Conservation (phyloP, 2,797 vertebrate species). For the Benthosema pterotum region DNA sequence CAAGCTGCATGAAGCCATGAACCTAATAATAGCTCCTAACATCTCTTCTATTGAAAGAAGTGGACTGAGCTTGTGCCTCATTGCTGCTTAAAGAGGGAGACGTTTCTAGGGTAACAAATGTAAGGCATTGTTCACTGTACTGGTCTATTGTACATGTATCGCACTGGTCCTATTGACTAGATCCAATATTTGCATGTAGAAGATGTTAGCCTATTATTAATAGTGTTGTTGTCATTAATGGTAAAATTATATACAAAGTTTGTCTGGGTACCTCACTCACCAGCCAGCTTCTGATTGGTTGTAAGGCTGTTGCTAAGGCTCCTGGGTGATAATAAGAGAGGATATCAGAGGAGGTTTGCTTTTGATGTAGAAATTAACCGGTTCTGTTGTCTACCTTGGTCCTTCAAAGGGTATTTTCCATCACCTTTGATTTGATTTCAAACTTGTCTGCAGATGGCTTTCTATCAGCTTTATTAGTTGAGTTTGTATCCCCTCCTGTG, state of each 20-base stretch:
- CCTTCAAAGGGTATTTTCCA: constrained; percentile 7
- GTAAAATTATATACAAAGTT: constrained; percentile 28
- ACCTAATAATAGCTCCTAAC: constrained; percentile 63
- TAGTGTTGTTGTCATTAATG: not conserved
- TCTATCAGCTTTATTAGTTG: not conserved
- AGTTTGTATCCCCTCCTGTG: not conserved
- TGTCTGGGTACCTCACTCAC: constrained; percentile 12
- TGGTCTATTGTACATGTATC: constrained; percentile 3
- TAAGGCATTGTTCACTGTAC: constrained; percentile 31
- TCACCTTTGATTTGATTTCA: constrained; percentile 9
- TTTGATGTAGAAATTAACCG: constrained; percentile 13
- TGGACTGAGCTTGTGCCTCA: constrained; percentile 27
- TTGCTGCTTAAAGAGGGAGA: constrained; percentile 31
- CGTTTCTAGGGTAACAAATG: constrained; percentile 49
- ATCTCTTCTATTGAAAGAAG: constrained; percentile 44
- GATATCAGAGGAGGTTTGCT: constrained; percentile 9
- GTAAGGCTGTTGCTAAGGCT: constrained; percentile 24
- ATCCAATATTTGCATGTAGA: constrained; percentile 16
- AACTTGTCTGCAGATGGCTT: not conserved
- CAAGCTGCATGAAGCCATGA: not conserved
- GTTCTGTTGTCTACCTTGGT: not conserved
- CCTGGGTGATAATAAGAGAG: constrained; percentile 5
- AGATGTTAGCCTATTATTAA: constrained; percentile 1
- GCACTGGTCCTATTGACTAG: constrained; percentile 21
- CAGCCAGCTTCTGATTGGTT: constrained; percentile 29